Evolutionary conservation across 2,113 vertebrate genomes (phyloP), one percentile per base, ranked within the genome.

Genomic region (Abramis brama): DNA sequence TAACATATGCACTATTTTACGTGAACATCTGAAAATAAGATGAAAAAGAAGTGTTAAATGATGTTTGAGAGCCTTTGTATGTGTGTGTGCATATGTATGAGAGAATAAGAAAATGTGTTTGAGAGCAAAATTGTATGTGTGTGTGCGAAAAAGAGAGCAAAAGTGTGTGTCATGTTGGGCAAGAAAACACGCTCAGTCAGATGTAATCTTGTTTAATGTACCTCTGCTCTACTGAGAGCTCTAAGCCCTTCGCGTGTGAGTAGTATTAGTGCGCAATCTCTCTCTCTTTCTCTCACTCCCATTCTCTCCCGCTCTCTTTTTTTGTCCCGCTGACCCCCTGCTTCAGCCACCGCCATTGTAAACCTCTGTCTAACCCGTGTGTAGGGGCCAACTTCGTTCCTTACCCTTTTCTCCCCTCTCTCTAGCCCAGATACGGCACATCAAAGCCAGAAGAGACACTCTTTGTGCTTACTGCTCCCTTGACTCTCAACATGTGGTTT

Each of bases 401-500:
- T 85, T 91, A 85, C 66, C 81, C 81, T 87, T 84, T 89, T 91
- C 91, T 92, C 93, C 94, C 95, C 95, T 93, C 91, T 95, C 94
- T 92, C 91, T 92, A 90, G 94, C 95, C 94, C 94, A 95, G 96
- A 95, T 97, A 96, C 96, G 95, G 95, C 95, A 98, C 97, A 97
- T 99, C 98, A 99, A 98, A 98, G 97, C 92, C 91, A 87, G 74
- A 90, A 93, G 95, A 97, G 96, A 95, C 94, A 93, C 94, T 95
- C 96, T 97, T 97, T 96, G 96, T 97, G 96, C 95, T 95, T 94
- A 95, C 94, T 93, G 95, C 95, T 94, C 94, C 95, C 96, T 96
- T 97, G 96, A 97, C 96, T 98, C 98, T 97, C 97, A 97, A 99
- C 97, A 98, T 97, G 98, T 97, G 98, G 97, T 96, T 98, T 97